Percentiles rank a stretch among this genome's conserved stretches.
Conservation (phyloP, 2,797 vertebrate species). For the Platalea minor region DNA sequence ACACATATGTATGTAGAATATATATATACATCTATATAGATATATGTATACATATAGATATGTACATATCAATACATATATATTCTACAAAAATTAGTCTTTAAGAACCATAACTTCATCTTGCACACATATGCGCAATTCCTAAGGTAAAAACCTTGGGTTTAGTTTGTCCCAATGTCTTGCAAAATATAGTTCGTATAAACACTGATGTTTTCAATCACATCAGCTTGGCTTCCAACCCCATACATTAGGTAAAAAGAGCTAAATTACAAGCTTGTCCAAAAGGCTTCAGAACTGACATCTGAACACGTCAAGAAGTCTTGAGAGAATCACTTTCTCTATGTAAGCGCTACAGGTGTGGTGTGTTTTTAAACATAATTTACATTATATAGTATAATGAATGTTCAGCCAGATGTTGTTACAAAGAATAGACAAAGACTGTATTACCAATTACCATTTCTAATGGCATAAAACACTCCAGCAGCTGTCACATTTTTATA, state of each 20-base stretch:
- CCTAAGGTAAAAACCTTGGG: not conserved
- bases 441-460: conserved; percentile 14
- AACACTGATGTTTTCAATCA: not conserved
- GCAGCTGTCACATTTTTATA: not conserved
- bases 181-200: not conserved
- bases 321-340: not conserved
- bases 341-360: not conserved
- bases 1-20: not conserved
- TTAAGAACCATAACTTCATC: not conserved
- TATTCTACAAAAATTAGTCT: not conserved
- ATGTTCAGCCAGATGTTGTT: conserved; percentile 15
- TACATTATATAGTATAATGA: not conserved
- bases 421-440: not conserved
- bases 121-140: not conserved
- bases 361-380: not conserved
- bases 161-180: not conserved
- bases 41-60: not conserved
- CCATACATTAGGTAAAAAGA: not conserved
- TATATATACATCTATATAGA: not conserved
- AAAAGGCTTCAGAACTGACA: not conserved
- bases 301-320: not conserved
- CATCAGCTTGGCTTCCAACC: not conserved
- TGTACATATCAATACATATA: not conserved
- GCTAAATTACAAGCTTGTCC: not conserved
- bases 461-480: conserved; percentile 13